phyloP scores from a whole-genome alignment of 2,888 invertebrate genomes.

The Chymomyza amoena region DNA sequence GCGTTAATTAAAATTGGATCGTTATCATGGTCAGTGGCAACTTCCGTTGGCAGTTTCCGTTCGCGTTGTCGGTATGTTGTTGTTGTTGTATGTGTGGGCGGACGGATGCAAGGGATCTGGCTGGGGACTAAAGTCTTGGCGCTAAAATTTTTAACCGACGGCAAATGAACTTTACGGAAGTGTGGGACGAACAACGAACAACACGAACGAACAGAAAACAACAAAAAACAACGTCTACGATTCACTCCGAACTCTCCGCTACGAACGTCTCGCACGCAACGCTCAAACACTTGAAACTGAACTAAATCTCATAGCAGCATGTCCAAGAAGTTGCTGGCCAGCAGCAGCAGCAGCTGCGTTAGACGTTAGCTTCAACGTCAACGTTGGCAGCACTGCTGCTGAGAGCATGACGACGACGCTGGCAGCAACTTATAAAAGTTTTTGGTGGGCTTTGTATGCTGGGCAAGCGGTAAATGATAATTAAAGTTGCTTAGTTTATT shows the following conservation, averaged over 20 bases:
- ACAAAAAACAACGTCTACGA: conserved; percentile 26
- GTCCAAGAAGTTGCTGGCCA: conserved; percentile 77
- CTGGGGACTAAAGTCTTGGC: conserved; percentile 37
- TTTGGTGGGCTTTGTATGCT: conserved; percentile 42
- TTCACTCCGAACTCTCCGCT: conserved; percentile 54
- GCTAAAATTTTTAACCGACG: conserved; percentile 45
- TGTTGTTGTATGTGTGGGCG: conserved; percentile 34
- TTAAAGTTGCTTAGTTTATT: conserved; percentile 48
- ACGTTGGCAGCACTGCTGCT: conserved; percentile 23
- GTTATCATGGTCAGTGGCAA: conserved; percentile 39
- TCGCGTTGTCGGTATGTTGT: conserved; percentile 18
- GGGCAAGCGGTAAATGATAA: conserved; percentile 74
- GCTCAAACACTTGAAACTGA: conserved; percentile 78
- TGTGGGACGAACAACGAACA: conserved; percentile 42
- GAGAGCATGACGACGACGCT: conserved; percentile 55
- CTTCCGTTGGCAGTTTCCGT: conserved; percentile 55
- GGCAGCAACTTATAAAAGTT: conserved; percentile 32
- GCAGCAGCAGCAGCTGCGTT: conserved; percentile 45
- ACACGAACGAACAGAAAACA: conserved; percentile 19
- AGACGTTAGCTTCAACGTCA: conserved; percentile 25
- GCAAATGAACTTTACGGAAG: conserved; percentile 68
- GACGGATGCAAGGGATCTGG: conserved; percentile 64
- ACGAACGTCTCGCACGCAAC: conserved; percentile 75
- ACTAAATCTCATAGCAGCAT: conserved; percentile 74
- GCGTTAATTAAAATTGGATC: conserved; percentile 64